These are phyloP conservation scores for Pissodes strobi DNA, from an alignment of 1,140 invertebrate genomes.

Conservation along the genomic window DNA sequence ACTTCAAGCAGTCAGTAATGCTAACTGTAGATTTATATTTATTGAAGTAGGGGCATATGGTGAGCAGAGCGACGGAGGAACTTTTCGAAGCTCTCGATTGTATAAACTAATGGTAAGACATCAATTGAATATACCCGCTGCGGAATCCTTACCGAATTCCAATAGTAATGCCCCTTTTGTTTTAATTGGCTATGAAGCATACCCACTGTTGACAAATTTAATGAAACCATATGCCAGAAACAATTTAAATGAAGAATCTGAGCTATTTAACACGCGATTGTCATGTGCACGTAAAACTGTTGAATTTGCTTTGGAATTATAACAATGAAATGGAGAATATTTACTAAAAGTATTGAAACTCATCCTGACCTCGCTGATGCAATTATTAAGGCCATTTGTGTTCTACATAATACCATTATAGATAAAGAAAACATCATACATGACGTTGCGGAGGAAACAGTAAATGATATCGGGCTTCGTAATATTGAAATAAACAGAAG, in stretches of 20 bases:
- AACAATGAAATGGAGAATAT: not conserved
- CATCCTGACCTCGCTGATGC: not conserved
- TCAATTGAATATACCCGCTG: not conserved
- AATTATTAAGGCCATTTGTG: not conserved
- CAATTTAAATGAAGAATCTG: not conserved
- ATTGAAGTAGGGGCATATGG: slow-evolving; percentile 5
- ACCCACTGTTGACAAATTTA: not conserved
- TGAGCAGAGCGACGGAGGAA: not conserved
- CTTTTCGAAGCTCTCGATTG: not conserved
- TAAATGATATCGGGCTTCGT: too few relatives aligned
- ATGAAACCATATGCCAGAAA: not conserved
- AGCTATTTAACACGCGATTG: not conserved
- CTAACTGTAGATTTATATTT: slow-evolving; percentile 4
- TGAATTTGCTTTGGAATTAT: not conserved
- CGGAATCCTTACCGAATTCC: not conserved
- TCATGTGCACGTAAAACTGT: not conserved
- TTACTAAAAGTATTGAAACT: not conserved
- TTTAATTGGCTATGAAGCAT: not conserved
- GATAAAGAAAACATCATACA: not conserved
- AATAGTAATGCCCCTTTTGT: not conserved
- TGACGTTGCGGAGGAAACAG: not conserved
- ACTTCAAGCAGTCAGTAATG: not conserved
- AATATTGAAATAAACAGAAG: too few relatives aligned
- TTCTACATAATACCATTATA: too few relatives aligned
- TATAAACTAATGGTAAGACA: not conserved